Evolutionary conservation across 2,888 invertebrate genomes (phyloP), one percentile per base, ranked within the genome.

Genomic region (Steromphala cineraria): DNA sequence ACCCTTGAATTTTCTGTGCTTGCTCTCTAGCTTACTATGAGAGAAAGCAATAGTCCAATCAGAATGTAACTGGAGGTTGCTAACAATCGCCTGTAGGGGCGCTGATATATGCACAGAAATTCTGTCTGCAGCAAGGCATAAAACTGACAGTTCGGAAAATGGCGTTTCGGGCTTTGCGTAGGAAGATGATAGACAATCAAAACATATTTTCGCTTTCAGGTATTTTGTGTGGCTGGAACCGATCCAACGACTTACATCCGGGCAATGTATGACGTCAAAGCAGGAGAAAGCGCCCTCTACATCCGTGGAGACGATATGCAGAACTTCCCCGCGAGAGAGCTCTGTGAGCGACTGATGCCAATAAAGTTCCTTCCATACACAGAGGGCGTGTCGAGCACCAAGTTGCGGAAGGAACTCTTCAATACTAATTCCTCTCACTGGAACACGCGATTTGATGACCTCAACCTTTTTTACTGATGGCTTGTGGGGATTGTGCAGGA

Each of bases 261-360:
- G 19, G 88, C 89, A 80, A 88, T 91, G 28, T 86, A 88, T 28
- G 84, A 88, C 81, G 82, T 82, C 24, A 77, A 55, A 10, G 62
- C 79, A 31, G 83, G 85, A 46, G 87, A 87, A 75, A 85, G 87
- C 24, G 84, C 88, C 67, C 82, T 91, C 79, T 91, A 91, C 82
- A 87, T 90, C n/a, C 85, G 91, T 0, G 91, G 91, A 19, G 90
- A 91, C 80, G 91, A 91, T 80, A 91, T 91, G 91, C 86, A 85
- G n/a, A 83, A 91, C 78, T 91, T 91, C 81, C 91, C 91, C 1
- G 89, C 91, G 4, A 85, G 89, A 56, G 84, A 87, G 46, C 85
- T 89, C 53, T 90, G 88, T 56, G 91, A 91, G 84, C 76, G 80
- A 31, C 82, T 89, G 52, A 91, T 91, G 91, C 89, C 89, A 8